Base-by-base conservation (phyloP, 2,113 vertebrate species). In the Oplegnathus fasciatus region DNA sequence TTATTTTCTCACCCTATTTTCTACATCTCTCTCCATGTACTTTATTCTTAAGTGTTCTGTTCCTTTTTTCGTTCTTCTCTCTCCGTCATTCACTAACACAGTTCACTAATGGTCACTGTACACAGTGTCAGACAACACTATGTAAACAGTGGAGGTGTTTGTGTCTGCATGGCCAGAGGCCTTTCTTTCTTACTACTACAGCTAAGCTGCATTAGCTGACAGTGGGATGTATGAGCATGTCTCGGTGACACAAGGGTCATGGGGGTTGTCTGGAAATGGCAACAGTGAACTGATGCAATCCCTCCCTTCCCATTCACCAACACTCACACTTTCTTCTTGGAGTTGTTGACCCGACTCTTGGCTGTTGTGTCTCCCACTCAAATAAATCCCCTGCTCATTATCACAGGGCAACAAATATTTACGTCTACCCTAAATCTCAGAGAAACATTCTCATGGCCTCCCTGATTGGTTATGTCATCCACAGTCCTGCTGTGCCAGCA, bases 361-460 rank as follows among this genome's bases (percentile, higher is more conserved):
- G 54, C 78, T 89, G 89, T 89, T 86, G 84, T 80, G 86, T 93
- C 85, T 90, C 60, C 64, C 55, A 58, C 86, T 88, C 71, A 84
- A 86, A 87, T 85, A 82, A 89, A 81, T 88, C 75, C 66, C n/a
- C 52, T 54, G 44, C 83, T 84, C 64, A 58, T 91, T 92, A 89
- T 92, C 86, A 69, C 57, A 50, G 69, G 83, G 90, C 81, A 91
- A 90, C 88, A 92, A 91, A 93, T 93, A 92, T 93, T 93, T 91
- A 89, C 37, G 64, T 88, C 90, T 87, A 17, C 32, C 75, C 71
- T 86, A 75, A 86, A 84, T 89, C 90, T 86, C 78, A 15, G 78
- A 82, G 71, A 92, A 90, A 92, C 88, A 88, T 92, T 94, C 92
- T 92, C 89, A 92, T 91, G 89, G 88, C 83, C 85, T 90, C 62